Evolutionary conservation across 2,113 vertebrate genomes (phyloP), one percentile per base, ranked within the genome.

Genomic region (Tretioscincus oriximinensis): DNA sequence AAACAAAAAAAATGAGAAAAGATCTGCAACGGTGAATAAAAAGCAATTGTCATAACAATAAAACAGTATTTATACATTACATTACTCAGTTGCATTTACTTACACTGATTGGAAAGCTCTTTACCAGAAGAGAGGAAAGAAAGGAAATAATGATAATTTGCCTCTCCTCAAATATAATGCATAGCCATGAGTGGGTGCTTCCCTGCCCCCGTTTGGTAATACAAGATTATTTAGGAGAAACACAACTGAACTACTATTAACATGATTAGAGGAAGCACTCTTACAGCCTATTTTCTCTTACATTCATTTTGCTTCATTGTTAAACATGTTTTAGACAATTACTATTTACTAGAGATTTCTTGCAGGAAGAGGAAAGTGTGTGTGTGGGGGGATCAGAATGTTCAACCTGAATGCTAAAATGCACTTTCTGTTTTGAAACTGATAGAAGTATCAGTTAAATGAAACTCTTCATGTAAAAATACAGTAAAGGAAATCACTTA

Each of bases 251-350:
- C 86, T 90, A 87, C 88, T 91, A 90, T 92, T 94, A 90, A 89
- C 80, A 47, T 90, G 84, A 93, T 94, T 90, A 92, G 87, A 88
- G 91, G 90, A 94, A 79, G 84, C 93, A 87, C 87, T 92, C 83
- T 90, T 95, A 91, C 68, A 87, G 86, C 90, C 73, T 89, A 89
- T 90, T 89, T 90, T 88, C 80, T 89, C 84, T 90, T 89, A 87
- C 89, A 94, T 93, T 94, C 90, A 93, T 93, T 95, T 93, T 90
- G 80, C 94, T 91, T 92, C 87, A 88, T 94, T 92, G 88, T 84
- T 85, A 76, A 87, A 82, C 92, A 90, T 88, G 85, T 90, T 92
- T 95, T 93, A 93, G 93, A 94, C 93, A 94, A 94, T 94, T 94
- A 91, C 86, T 93, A 86, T 94, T 95, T 95, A 92, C 93, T 86